Base-by-base conservation (phyloP, 2,888 invertebrate genomes). In the Melolontha melolontha region DNA sequence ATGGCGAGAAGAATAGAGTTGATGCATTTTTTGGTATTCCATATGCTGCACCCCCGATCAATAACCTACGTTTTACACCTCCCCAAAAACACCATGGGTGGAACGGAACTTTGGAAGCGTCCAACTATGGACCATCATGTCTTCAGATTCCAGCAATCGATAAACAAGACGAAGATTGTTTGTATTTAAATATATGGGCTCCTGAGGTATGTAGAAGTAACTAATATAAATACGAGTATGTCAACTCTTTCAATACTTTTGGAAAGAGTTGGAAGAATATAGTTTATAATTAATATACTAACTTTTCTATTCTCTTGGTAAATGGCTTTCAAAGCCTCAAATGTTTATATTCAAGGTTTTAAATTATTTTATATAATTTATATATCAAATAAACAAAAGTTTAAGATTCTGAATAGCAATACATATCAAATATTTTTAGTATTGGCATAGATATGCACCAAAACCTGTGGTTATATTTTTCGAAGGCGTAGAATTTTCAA, bases 101-200 rank as follows among this genome's bases (percentile, higher is more conserved):
- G 91, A 90, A 90, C 79, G 85, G 88, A 17, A 90, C 91, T 2
- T 87, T 89, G 27, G 88, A 88, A 73, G 92, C 93, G 39, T 89
- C 88, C 75, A 88, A 90, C 71, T 89, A 89, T 79, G 89, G 88
- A 59, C 87, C 91, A n/a, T 86, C 89, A 29, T 93, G 93, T 78
- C 90, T 91, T 0, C 90, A 92, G 79, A 80, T 86, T 71, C 77
- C 80, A n/a, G 54, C 75, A 49, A 81, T 70, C 22, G 81, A 80
- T 51, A 81, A 79, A 12, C 78, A 84, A 54, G 87, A 84, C 70
- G 95, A 95, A 85, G 94, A 97, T 82, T 97, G 97, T 78, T 87
- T 97, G n/a, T 94, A 91, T 79, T 83, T 97, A 57, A 96, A 96
- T 79, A 90, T 97, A 71, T 97, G 96, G 95, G 90, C 92, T 1